Conservation (phyloP, 2,888 invertebrate species). For the Lepidonotus clava region DNA sequence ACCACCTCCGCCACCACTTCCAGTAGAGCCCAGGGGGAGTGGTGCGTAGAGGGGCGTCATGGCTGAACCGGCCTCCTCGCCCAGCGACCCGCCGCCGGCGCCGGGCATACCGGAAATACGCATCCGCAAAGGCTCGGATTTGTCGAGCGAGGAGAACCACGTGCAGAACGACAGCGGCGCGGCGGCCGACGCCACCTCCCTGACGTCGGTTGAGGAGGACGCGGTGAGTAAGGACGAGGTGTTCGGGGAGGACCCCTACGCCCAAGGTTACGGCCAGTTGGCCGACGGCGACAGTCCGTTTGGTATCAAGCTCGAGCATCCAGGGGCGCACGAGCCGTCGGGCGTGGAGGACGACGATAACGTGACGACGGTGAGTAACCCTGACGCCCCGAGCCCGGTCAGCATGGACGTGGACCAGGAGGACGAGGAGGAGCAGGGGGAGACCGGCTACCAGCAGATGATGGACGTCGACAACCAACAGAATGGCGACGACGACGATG, state of each 20-base stretch:
- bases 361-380: neutral
- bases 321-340: conserved; percentile 21
- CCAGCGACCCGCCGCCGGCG: conserved; percentile 31
- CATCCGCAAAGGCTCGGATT: conserved; percentile 57
- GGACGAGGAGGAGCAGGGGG: neutral
- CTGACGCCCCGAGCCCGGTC: conserved; percentile 22
- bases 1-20: neutral
- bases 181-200: neutral
- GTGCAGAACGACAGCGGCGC: neutral
- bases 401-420: conserved; percentile 18
- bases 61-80: neutral
- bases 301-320: conserved; percentile 25
- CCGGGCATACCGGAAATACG: conserved; percentile 58
- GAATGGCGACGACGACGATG: neutral
- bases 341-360: conserved; percentile 19
- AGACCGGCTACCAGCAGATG: neutral
- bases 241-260: conserved; percentile 25
- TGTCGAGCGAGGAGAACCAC: conserved; percentile 42
- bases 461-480: neutral
- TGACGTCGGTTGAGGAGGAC: neutral
- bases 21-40: neutral
- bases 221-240: conserved; percentile 31
- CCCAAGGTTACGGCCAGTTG: conserved; percentile 45
- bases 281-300: conserved; percentile 39
- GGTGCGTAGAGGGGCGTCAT: neutral